phyloP scores from a whole-genome alignment of 2,113 vertebrate genomes.

The Stegostoma tigrinum region DNA sequence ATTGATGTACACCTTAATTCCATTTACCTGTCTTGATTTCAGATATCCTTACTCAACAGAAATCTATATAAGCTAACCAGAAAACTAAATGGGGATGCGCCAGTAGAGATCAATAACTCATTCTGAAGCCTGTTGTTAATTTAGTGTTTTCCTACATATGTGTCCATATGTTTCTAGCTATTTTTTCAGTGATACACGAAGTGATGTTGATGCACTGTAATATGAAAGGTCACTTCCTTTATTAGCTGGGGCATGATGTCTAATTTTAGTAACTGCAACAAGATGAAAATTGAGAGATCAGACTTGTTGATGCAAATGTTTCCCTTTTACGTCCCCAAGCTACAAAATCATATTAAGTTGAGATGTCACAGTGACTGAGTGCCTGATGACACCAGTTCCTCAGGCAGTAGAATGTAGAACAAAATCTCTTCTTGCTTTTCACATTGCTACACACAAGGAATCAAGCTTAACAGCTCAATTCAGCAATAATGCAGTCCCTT shows the following conservation, averaged over 20 bases:
- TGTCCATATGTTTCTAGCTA: neutral
- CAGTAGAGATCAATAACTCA: neutral
- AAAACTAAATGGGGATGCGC: neutral
- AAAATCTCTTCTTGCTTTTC: neutral
- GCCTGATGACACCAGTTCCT: constrained; percentile 9
- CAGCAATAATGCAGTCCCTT: neutral
- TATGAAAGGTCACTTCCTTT: neutral
- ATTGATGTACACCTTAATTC: neutral
- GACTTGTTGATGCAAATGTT: neutral
- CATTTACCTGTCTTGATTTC: neutral
- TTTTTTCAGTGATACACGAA: neutral
- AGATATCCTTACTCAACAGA: neutral
- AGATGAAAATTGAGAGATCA: neutral
- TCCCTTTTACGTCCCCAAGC: constrained; percentile 9
- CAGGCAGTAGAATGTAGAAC: neutral
- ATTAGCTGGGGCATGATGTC: neutral
- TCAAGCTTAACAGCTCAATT: constrained; percentile 18
- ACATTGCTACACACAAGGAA: neutral
- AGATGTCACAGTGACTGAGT: constrained; percentile 4
- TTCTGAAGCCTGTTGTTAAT: neutral
- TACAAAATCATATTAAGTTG: neutral
- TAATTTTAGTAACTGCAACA: neutral
- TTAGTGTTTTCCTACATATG: neutral
- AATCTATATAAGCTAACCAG: neutral
- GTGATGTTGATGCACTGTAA: too few species aligned